Percentiles rank a stretch among this genome's conserved stretches.
Conservation (phyloP, 2,888 invertebrate genomes). For the Trissolcus japonicus region DNA sequence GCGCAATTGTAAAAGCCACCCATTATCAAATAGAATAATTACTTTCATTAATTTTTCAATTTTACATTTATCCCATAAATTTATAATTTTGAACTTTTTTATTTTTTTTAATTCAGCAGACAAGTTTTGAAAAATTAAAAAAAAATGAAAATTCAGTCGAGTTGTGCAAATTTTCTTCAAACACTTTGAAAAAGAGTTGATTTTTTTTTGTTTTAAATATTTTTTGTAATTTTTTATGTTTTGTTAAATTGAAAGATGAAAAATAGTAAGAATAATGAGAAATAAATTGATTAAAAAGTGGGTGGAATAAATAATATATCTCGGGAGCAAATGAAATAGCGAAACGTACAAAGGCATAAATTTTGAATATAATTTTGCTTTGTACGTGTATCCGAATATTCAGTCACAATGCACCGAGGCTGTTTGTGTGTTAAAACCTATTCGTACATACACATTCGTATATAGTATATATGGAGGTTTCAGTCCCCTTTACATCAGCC, state of each 20-base stretch:
- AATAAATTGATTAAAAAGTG: too few relatives aligned
- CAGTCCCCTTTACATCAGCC: constrained; percentile 57
- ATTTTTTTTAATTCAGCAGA: too few relatives aligned
- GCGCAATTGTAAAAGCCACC: too few relatives aligned
- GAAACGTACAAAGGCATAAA: constrained; percentile 6
- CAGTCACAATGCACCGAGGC: constrained; percentile 25
- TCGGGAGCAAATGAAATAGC: constrained; percentile 1
- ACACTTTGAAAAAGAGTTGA: too few relatives aligned
- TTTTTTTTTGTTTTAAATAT: too few relatives aligned
- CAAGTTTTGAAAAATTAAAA: background rate
- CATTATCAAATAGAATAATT: too few relatives aligned
- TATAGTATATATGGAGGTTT: constrained; percentile 42
- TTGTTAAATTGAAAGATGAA: background rate
- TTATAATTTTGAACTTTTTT: background rate
- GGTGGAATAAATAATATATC: background rate
- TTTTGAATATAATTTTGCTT: constrained; percentile 41
- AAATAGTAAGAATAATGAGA: too few relatives aligned
- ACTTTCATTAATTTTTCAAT: too few relatives aligned
- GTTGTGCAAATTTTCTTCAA: too few relatives aligned
- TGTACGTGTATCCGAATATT: constrained; percentile 27
- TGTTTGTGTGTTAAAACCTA: constrained; percentile 18
- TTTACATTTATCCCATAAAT: too few relatives aligned
- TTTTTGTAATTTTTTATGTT: background rate
- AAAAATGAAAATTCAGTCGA: background rate
- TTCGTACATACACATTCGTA: constrained; percentile 13